Conservation (phyloP, 1,140 invertebrate genomes). For the Trichoplusia ni region DNA sequence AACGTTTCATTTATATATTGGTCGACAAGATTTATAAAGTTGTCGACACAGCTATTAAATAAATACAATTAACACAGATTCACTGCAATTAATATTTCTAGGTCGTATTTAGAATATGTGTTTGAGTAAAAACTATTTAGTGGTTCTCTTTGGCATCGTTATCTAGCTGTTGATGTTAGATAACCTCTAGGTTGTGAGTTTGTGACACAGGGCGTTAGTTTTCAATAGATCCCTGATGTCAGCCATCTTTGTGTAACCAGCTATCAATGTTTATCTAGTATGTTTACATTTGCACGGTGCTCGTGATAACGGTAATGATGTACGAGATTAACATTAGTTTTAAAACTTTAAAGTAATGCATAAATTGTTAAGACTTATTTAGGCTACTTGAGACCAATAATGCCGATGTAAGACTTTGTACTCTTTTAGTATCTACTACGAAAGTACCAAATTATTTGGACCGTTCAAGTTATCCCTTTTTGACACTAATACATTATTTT, state of each 20-base stretch:
- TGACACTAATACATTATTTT: too few relatives aligned
- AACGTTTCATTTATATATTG: neutral
- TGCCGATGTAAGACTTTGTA: neutral
- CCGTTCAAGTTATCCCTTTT: too few relatives aligned
- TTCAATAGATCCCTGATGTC: constrained; percentile 16
- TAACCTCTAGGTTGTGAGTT: constrained; percentile 14
- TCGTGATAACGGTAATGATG: constrained; percentile 30
- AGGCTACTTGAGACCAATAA: neutral
- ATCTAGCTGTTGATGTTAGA: constrained; percentile 21
- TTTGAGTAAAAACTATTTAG: constrained; percentile 13
- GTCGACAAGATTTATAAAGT: neutral
- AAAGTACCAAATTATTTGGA: too few relatives aligned
- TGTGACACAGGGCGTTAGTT: neutral
- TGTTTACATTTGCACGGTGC: constrained; percentile 33
- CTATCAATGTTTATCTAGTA: constrained; percentile 32
- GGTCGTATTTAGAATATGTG: neutral
- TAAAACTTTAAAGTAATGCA: constrained; percentile 15
- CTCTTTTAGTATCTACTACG: too few relatives aligned
- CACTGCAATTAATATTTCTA: neutral
- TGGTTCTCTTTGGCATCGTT: neutral
- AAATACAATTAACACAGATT: constrained; percentile 12
- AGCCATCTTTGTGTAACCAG: constrained; percentile 24
- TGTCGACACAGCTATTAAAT: constrained; percentile 9
- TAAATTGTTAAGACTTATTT: neutral
- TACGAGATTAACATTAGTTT: constrained; percentile 22